phyloP scores from a whole-genome alignment of 2,797 vertebrate species.

The Phrynocephalus forsythii region DNA sequence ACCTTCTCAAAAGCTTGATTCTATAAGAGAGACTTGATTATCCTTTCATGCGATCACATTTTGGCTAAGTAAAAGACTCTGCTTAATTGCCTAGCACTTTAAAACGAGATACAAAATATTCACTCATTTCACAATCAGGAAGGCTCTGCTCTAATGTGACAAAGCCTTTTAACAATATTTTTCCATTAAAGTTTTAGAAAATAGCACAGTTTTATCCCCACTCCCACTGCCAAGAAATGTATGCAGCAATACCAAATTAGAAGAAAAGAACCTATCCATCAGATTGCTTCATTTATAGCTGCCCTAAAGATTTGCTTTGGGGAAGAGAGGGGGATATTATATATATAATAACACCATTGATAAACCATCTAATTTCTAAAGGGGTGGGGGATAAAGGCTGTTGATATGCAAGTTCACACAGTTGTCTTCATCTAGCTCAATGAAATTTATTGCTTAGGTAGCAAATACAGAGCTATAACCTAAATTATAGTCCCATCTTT shows the following conservation, averaged over 20 bases:
- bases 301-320: neutral
- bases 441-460: neutral
- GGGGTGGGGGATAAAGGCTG: neutral
- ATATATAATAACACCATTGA: neutral
- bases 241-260: slow-evolving; percentile 2
- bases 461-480: neutral
- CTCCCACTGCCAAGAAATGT: neutral
- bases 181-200: neutral
- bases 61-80: slow-evolving; percentile 16
- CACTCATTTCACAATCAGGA: slow-evolving; percentile 1
- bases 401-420: neutral
- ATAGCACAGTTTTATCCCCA: neutral
- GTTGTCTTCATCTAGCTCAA: neutral
- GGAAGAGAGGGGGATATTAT: neutral
- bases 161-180: slow-evolving; percentile 22
- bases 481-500: neutral
- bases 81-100: slow-evolving; percentile 20
- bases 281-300: neutral
- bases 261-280: slow-evolving; percentile 4
- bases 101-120: slow-evolving; percentile 20
- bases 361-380: slow-evolving; percentile 5
- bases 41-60: slow-evolving; percentile 10
- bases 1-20: neutral
- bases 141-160: neutral
- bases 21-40: slow-evolving; percentile 19